Evolutionary conservation across 2,888 invertebrate species (phyloP).

Genomic region (Carabus problematicus): DNA sequence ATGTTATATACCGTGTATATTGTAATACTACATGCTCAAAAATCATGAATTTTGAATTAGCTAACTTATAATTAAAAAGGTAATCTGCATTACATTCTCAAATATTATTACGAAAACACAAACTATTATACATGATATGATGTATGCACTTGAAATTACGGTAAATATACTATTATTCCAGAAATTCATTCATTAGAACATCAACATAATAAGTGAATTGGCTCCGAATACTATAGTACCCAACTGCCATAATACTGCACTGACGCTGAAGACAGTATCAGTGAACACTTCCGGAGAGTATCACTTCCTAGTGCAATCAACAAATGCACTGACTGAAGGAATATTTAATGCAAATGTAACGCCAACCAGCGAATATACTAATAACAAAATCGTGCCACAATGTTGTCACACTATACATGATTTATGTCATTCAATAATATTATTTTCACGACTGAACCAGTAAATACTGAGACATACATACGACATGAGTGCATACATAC

Average conservation of each 20-base stretch:
- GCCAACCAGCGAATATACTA: slow-evolving; percentile 58
- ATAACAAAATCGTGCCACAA: slow-evolving; percentile 44
- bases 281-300: slow-evolving; percentile 69
- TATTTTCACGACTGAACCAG: slow-evolving; percentile 23
- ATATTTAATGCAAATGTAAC: slow-evolving; percentile 70
- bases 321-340: slow-evolving; percentile 69
- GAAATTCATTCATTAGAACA: too few relatives aligned
- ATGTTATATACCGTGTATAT: too few relatives aligned
- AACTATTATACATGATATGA: slow-evolving; percentile 59
- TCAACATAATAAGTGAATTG: slow-evolving; percentile 17
- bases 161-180: slow-evolving; percentile 51
- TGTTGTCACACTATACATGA: slow-evolving; percentile 31
- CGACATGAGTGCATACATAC: too few relatives aligned
- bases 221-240: slow-evolving; percentile 65
- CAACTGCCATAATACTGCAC: slow-evolving; percentile 66
- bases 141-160: slow-evolving; percentile 63
- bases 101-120: too few relatives aligned
- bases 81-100: too few relatives aligned
- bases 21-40: too few relatives aligned
- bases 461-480: neutral
- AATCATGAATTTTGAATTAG: too few relatives aligned
- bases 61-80: too few relatives aligned
- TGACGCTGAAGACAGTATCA: slow-evolving; percentile 66
- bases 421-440: slow-evolving; percentile 34
- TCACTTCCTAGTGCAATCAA: slow-evolving; percentile 68